Evolutionary conservation across 2,113 vertebrate genomes (phyloP).

Genomic region (Microcebus murinus): DNA sequence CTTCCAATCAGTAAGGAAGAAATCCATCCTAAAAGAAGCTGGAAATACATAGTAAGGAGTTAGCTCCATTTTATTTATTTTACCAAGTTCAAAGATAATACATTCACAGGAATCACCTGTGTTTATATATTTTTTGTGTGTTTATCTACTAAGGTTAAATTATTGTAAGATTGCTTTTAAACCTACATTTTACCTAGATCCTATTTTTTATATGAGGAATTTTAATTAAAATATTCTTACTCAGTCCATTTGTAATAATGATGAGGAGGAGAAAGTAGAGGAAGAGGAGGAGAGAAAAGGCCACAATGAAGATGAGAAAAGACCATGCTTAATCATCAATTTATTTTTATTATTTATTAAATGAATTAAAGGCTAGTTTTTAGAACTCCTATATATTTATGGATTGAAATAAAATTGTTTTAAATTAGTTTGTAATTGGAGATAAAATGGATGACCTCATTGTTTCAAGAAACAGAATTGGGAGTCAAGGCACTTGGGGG

Average conservation of each 20-base stretch:
- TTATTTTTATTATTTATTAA: not conserved
- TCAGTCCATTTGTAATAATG: not conserved
- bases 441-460: not conserved
- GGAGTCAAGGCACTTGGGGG: not conserved
- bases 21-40: not conserved
- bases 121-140: not conserved
- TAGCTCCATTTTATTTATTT: not conserved
- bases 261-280: not conserved
- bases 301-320: not conserved
- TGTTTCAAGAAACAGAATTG: not conserved
- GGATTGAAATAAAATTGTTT: not conserved
- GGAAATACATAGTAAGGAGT: not conserved
- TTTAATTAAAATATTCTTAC: not conserved
- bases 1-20: not conserved
- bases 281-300: not conserved
- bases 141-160: not conserved
- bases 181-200: not conserved
- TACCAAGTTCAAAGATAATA: not conserved
- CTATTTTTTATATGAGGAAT: not conserved
- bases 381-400: not conserved
- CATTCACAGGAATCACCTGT: not conserved
- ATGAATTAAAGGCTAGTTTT: not conserved
- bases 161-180: not conserved
- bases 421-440: not conserved
- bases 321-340: not conserved